phyloP scores from a whole-genome alignment of 2,888 invertebrate species.

The Coronaproctus castanopsis region DNA sequence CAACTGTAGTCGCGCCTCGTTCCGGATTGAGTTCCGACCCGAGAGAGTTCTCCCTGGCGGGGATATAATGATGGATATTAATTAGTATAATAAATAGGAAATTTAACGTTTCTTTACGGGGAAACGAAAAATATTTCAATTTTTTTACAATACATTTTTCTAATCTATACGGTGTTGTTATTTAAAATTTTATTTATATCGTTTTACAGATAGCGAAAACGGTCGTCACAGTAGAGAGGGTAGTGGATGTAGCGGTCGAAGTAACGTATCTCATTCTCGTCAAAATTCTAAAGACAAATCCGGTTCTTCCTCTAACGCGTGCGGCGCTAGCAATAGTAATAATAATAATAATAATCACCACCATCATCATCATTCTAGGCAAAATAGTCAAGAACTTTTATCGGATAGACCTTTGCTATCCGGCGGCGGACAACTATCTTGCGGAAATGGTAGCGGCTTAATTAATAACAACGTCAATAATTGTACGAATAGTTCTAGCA shows the following conservation, averaged over 20 bases:
- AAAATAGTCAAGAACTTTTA: constrained; percentile 37
- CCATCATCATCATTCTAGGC: constrained; percentile 37
- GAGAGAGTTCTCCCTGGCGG: too few species aligned
- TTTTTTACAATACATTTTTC: too few species aligned
- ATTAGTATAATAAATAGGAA: too few species aligned
- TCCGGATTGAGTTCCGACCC: too few species aligned
- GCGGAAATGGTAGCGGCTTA: constrained; percentile 2
- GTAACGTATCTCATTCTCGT: constrained; percentile 40
- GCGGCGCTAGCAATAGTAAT: constrained; percentile 20
- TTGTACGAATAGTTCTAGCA: not conserved
- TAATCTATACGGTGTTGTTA: too few species aligned
- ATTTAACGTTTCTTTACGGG: too few species aligned
- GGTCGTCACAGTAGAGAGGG: constrained; percentile 50
- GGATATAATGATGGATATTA: too few species aligned
- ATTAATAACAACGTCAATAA: not conserved
- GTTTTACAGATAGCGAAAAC: constrained; percentile 30
- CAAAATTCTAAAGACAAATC: constrained; percentile 48
- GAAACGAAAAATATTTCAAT: too few species aligned
- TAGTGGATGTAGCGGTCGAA: constrained; percentile 39
- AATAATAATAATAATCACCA: too few species aligned
- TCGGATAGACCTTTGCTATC: constrained; percentile 22
- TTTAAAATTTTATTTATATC: too few species aligned
- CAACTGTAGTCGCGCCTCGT: too few species aligned
- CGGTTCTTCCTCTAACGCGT: too few species aligned
- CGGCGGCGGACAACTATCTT: constrained; percentile 15